Evolutionary conservation across 2,888 invertebrate species (phyloP).

Genomic region (Doris montereyensis): DNA sequence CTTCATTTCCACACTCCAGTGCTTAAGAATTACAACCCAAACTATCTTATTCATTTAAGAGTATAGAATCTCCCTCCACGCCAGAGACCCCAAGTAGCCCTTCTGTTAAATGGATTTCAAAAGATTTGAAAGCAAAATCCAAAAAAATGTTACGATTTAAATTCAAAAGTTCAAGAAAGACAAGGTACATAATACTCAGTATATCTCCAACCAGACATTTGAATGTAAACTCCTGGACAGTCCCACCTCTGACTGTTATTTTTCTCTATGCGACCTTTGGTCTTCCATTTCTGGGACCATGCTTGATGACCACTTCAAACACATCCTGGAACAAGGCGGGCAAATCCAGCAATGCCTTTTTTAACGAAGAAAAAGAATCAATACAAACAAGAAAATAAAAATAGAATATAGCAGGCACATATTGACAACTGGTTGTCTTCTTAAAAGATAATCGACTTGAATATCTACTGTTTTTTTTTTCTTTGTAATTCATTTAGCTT

Average conservation of each 20-base stretch:
- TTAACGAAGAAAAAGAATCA: neutral
- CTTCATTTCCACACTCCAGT: too few species aligned
- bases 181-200: conserved; percentile 76
- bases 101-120: too few species aligned
- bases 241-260: conserved; percentile 76
- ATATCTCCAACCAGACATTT: conserved; percentile 75
- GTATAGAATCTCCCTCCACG: too few species aligned
- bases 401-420: too few species aligned
- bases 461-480: too few species aligned
- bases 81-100: too few species aligned
- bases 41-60: too few species aligned
- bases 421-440: neutral
- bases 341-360: conserved; percentile 77
- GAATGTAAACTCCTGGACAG: conserved; percentile 67
- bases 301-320: conserved; percentile 76
- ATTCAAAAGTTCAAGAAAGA: too few species aligned
- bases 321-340: conserved; percentile 77
- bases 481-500: neutral
- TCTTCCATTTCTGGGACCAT: conserved; percentile 78
- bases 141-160: too few species aligned
- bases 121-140: too few species aligned
- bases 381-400: too few species aligned
- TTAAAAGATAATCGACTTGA: neutral
- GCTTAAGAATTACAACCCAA: too few species aligned
- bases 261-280: conserved; percentile 75